phyloP scores from a whole-genome alignment of 2,888 invertebrate species.

The Sycophila texana region DNA sequence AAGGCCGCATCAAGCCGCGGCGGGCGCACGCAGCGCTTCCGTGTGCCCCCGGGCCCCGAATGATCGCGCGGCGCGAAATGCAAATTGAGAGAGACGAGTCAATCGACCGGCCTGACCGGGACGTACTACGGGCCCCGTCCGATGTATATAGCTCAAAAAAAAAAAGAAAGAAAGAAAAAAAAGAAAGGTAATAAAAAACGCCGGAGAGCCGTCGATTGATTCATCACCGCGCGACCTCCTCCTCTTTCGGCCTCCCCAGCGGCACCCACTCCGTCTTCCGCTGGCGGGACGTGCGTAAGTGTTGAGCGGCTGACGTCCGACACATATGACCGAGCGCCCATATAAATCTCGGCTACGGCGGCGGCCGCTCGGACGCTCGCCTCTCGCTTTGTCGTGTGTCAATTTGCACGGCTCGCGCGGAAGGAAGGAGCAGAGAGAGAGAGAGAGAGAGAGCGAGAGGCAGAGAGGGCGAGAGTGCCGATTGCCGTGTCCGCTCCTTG shows the following conservation, averaged over 20 bases:
- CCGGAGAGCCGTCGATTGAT: slow-evolving; percentile 46
- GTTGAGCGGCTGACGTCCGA: slow-evolving; percentile 60
- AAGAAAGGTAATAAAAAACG: neutral
- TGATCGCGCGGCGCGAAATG: slow-evolving; percentile 20
- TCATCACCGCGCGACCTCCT: slow-evolving; percentile 33
- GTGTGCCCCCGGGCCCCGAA: slow-evolving; percentile 32
- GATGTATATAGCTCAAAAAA: slow-evolving; percentile 17
- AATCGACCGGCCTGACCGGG: slow-evolving; percentile 27
- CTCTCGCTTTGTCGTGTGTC: slow-evolving; percentile 36
- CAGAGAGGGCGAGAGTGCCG: slow-evolving; percentile 69
- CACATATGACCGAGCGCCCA: slow-evolving; percentile 8
- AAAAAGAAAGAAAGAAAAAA: too few relatives aligned
- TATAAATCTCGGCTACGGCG: slow-evolving; percentile 43
- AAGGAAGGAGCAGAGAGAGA: slow-evolving; percentile 54
- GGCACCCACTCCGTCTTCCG: slow-evolving; percentile 50
- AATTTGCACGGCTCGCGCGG: slow-evolving; percentile 49
- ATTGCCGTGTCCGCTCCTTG: slow-evolving; percentile 75
- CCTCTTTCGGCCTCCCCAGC: slow-evolving; percentile 20
- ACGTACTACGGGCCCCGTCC: neutral
- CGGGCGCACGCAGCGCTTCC: slow-evolving; percentile 12
- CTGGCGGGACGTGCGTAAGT: slow-evolving; percentile 49
- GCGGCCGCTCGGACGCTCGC: slow-evolving; percentile 51
- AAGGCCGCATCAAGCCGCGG: slow-evolving; percentile 33
- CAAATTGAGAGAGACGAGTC: slow-evolving; percentile 53
- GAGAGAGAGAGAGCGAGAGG: slow-evolving; percentile 58